Evolutionary conservation across 1,140 invertebrate species (phyloP).

Genomic region (Aphidius gifuensis): DNA sequence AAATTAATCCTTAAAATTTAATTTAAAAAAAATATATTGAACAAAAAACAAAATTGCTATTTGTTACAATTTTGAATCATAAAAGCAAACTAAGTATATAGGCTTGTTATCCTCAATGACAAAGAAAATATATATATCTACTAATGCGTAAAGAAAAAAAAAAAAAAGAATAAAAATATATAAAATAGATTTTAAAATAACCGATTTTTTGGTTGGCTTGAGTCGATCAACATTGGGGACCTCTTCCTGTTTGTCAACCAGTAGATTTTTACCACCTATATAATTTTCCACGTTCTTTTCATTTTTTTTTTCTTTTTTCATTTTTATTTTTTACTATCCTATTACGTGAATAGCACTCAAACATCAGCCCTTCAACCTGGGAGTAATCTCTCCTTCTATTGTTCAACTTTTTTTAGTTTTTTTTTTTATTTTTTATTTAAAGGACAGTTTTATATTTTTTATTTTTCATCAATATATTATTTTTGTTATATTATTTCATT

Average conservation of each 20-base stretch:
- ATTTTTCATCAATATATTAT: constrained; percentile 8
- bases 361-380: constrained; percentile 10
- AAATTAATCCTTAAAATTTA: no score
- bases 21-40: no score
- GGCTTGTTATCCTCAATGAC: no score
- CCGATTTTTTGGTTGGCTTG: constrained; percentile 42
- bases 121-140: no score
- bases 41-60: no score
- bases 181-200: constrained; percentile 11
- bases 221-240: constrained; percentile 26
- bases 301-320: not conserved
- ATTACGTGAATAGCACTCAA: constrained; percentile 30
- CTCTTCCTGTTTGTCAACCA: constrained; percentile 35
- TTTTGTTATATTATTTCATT: constrained; percentile 14
- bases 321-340: constrained; percentile 27
- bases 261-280: constrained; percentile 31
- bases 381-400: constrained; percentile 25
- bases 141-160: constrained; percentile 15
- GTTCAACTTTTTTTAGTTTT: constrained; percentile 1
- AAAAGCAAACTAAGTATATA: no score
- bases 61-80: no score
- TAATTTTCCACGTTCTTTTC: constrained; percentile 25
- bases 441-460: constrained; percentile 21
- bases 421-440: not conserved
- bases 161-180: constrained; percentile 6